phyloP scores from a whole-genome alignment of 2,888 invertebrate species.

The Melanchra persicariae region DNA sequence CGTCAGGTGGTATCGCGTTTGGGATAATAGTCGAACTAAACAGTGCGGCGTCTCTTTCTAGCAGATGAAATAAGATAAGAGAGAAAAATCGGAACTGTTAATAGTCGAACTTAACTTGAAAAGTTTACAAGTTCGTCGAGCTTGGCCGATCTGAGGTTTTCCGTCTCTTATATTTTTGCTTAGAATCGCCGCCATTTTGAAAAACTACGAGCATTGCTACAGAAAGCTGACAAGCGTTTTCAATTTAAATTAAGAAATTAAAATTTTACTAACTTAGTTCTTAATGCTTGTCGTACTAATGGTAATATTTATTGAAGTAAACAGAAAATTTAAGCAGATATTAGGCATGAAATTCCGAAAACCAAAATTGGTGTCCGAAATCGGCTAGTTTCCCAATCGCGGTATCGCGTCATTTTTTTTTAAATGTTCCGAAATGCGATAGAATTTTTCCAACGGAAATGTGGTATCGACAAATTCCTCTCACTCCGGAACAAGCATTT shows the following conservation, averaged over 20 bases:
- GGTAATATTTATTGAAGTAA: not conserved
- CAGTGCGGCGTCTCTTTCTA: slow-evolving; percentile 5
- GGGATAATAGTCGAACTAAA: slow-evolving; percentile 14
- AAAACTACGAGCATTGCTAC: not conserved
- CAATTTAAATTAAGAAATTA: not conserved
- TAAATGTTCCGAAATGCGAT: slow-evolving; percentile 71
- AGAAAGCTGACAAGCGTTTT: not conserved
- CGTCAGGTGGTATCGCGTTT: slow-evolving; percentile 47
- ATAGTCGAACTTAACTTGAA: slow-evolving; percentile 6
- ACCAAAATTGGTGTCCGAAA: not conserved
- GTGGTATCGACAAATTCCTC: slow-evolving; percentile 69
- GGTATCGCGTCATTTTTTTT: slow-evolving; percentile 53
- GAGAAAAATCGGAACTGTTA: not conserved
- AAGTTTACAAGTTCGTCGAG: slow-evolving; percentile 12
- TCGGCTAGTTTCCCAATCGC: slow-evolving; percentile 34
- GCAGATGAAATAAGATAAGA: not conserved
- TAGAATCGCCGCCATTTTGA: not conserved
- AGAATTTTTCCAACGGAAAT: slow-evolving; percentile 65
- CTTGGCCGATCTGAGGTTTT: not conserved
- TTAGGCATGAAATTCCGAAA: not conserved
- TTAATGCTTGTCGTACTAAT: not conserved
- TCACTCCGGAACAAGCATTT: slow-evolving; percentile 81
- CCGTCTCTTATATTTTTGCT: not conserved
- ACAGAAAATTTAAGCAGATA: not conserved
- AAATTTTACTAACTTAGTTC: not conserved